phyloP scores from a whole-genome alignment of 2,888 invertebrate species.

The Folsomia manolachei region DNA sequence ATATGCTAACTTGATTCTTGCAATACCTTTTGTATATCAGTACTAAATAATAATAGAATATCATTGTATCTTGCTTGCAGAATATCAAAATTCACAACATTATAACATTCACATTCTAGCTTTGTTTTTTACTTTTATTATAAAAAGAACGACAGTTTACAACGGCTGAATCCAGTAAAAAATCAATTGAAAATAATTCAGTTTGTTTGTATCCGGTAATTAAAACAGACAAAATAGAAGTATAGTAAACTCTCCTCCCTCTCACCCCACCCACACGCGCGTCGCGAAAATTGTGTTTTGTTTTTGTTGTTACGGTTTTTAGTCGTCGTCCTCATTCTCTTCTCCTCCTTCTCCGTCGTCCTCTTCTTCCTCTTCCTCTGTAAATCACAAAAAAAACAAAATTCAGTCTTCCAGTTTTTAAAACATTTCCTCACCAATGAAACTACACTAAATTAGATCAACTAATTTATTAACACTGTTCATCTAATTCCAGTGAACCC shows the following conservation, averaged over 20 bases:
- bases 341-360: constrained; percentile 66
- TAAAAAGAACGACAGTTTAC: constrained; percentile 20
- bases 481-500: too few species aligned
- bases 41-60: background rate
- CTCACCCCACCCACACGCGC: background rate
- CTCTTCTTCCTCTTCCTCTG: constrained; percentile 63
- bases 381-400: constrained; percentile 51
- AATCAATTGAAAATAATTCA: constrained; percentile 23
- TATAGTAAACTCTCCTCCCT: background rate
- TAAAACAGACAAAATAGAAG: constrained; percentile 20
- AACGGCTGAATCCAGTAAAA: constrained; percentile 17
- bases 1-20: background rate
- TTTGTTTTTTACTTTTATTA: constrained; percentile 18
- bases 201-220: constrained; percentile 13
- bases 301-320: background rate
- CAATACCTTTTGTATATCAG: background rate
- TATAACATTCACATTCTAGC: constrained; percentile 18
- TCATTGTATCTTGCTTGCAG: background rate
- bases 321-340: constrained; percentile 62
- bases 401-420: too few species aligned
- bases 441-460: too few species aligned
- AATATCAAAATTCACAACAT: constrained; percentile 20
- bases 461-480: too few species aligned
- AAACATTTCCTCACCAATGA: too few species aligned
- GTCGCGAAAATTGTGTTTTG: background rate